phyloP scores from a whole-genome alignment of 1,140 invertebrate species.

The Oreohelix idahoensis region DNA sequence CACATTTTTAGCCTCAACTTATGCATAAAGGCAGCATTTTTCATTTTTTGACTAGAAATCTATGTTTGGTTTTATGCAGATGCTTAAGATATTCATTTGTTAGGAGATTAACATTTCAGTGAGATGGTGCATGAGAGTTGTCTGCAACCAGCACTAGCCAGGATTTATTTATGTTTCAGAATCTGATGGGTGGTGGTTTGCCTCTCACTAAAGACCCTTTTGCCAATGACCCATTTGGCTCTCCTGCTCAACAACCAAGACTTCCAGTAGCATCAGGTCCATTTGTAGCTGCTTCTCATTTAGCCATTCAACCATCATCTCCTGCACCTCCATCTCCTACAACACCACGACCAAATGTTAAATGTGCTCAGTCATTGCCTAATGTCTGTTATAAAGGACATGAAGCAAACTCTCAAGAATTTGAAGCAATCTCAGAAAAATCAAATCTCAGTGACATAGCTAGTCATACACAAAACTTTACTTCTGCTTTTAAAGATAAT shows the following conservation, averaged over 20 bases:
- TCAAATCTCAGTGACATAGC: not conserved
- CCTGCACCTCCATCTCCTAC: constrained; percentile 22
- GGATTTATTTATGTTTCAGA: constrained; percentile 38
- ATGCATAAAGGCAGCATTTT: too few relatives aligned
- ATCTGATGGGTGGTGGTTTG: constrained; percentile 22
- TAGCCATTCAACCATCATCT: constrained; percentile 39
- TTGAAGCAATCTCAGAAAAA: too few relatives aligned
- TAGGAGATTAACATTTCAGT: too few relatives aligned
- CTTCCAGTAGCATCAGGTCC: constrained; percentile 40
- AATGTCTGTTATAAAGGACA: not conserved
- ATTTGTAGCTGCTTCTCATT: constrained; percentile 56
- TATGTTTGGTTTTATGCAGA: too few relatives aligned
- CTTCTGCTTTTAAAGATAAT: not conserved
- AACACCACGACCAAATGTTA: not conserved
- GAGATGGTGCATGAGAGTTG: too few relatives aligned
- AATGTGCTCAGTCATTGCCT: not conserved
- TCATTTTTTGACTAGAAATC: too few relatives aligned
- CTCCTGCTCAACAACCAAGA: constrained; percentile 24
- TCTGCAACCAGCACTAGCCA: too few relatives aligned
- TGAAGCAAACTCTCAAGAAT: not conserved
- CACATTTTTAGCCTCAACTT: too few relatives aligned
- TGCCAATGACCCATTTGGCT: constrained; percentile 52
- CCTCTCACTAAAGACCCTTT: constrained; percentile 53
- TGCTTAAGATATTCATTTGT: too few relatives aligned
- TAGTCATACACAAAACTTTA: not conserved